Evolutionary conservation across 92 coral and sea anemone genomes (phyloP), one percentile per base, ranked within the genome.

Genomic region (Diadumene lineata): DNA sequence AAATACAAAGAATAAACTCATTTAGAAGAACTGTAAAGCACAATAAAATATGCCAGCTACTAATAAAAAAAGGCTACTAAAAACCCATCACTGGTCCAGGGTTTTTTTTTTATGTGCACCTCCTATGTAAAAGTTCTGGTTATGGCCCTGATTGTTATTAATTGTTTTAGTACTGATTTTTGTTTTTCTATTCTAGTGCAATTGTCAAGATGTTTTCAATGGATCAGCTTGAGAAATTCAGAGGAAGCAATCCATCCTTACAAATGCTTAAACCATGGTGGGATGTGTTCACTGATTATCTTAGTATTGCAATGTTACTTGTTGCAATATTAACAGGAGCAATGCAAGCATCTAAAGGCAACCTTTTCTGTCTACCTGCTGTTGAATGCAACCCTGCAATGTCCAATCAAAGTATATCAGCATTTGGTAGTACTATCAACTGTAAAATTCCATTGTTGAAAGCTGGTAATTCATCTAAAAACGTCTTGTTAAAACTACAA

Each of bases 221-320:
- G 2, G 77, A 66, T 25, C 64, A 56, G 31, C 48, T 73, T 15
- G 64, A 56, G 15, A 62, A 76, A 16, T 85, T 85, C 53, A 57
- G 69, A 55, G 82, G 26, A 27, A 55, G 27, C 15, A 80, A 80
- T 56, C 71, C 82, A 50, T 16, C 43, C 22, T 74, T 56, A 56
- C 68, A 61, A 60, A 27, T 85, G 7, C 26, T 85, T 31, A 85
- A 81, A 68, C 86, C 90, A 26, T 69, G 81, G 72, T 85, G 86
- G 86, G 81, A 76, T 30, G 70, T 81, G 7, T 29, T 81, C 27
- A 68, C 86, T 26, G 90, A 80, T 34, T 85, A 85, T 38, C 82
- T 85, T 38, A 70, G 65, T 27, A 55, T 60, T 2, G 75, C 65
- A 43, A 21, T 80, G 69, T 27, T 74, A 51, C 18, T 69, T 27